Percentiles rank a stretch among this genome's conserved stretches.
Conservation (phyloP, 2,797 vertebrate species). For the Melopsittacus undulatus region DNA sequence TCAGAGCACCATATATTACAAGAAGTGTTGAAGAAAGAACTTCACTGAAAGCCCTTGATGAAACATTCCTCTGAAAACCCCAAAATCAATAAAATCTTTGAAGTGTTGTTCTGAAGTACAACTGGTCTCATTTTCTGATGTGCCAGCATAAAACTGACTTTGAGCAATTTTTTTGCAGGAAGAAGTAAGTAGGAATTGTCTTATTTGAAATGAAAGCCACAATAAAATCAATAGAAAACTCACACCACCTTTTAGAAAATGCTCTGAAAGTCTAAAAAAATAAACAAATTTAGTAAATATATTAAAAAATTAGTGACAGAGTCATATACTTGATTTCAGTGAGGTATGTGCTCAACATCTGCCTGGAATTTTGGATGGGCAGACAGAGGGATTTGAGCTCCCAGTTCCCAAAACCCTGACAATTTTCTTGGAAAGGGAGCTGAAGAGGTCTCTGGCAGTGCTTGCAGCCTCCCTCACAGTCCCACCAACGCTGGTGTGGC, state of each 20-base stretch:
- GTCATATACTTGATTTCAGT: background rate
- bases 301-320: background rate
- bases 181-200: conserved; percentile 2
- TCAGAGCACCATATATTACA: conserved; percentile 12
- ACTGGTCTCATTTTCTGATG: conserved; percentile 56
- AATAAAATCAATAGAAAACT: background rate
- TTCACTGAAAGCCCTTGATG: conserved; percentile 34
- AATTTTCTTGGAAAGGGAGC: background rate
- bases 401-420: background rate
- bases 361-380: background rate
- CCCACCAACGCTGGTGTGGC: rapidly evolving
- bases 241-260: background rate
- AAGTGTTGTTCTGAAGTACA: conserved; percentile 61
- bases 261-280: background rate
- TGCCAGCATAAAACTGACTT: conserved; percentile 46
- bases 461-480: background rate
- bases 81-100: conserved; percentile 67
- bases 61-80: conserved; percentile 31
- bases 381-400: background rate
- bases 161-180: conserved; percentile 20
- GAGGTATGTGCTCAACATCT: background rate
- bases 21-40: conserved; percentile 23
- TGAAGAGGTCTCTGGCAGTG: background rate
- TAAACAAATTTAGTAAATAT: background rate
- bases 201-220: background rate